phyloP scores from a whole-genome alignment of 2,888 invertebrate genomes.

The Nemurella pictetii region DNA sequence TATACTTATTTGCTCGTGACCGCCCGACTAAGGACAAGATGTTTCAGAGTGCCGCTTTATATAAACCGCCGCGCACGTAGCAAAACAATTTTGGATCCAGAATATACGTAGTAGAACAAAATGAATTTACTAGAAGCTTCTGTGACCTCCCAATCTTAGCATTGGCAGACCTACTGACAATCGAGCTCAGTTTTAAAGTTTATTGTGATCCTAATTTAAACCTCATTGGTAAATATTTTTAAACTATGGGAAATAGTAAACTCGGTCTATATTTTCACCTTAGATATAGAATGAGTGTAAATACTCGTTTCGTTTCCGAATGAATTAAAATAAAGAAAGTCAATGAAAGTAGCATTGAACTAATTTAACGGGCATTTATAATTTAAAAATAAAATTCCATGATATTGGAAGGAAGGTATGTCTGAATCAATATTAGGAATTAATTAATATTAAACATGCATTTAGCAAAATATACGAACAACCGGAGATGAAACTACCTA shows the following conservation, averaged over 20 bases:
- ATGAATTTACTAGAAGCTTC: neutral
- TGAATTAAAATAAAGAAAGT: neutral
- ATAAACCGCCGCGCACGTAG: neutral
- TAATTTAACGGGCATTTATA: too few relatives aligned
- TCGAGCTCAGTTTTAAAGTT: too few relatives aligned
- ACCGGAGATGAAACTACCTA: too few relatives aligned
- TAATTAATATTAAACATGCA: too few relatives aligned
- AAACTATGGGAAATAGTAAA: too few relatives aligned
- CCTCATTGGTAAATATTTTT: too few relatives aligned
- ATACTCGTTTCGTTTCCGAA: neutral
- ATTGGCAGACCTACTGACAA: neutral
- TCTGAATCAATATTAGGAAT: too few relatives aligned
- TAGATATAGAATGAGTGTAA: neutral
- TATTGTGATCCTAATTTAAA: too few relatives aligned
- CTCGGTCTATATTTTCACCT: neutral
- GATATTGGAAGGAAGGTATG: too few relatives aligned
- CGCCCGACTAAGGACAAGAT: constrained; percentile 3
- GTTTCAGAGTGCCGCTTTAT: neutral
- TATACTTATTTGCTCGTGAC: neutral
- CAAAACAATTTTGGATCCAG: neutral
- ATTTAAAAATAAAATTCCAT: too few relatives aligned
- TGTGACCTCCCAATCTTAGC: neutral
- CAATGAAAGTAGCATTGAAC: too few relatives aligned
- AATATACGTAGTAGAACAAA: neutral
- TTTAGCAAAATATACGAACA: too few relatives aligned